phyloP scores from a whole-genome alignment of 1,140 invertebrate genomes.

The Leucophenga varia region DNA sequence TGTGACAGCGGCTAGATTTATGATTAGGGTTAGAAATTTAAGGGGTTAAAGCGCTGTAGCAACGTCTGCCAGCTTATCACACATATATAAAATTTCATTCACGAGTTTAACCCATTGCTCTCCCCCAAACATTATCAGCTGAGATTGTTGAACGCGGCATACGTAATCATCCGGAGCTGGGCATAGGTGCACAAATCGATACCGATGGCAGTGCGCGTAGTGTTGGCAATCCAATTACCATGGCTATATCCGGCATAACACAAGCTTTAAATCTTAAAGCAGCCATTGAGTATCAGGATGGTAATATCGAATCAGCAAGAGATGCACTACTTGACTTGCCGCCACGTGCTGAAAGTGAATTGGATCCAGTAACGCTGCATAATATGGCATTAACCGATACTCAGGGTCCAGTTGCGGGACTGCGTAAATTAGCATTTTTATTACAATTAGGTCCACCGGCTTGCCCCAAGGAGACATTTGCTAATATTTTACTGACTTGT shows the following conservation, averaged over 20 bases:
- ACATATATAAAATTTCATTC: background rate
- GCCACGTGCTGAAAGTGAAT: constrained; percentile 91
- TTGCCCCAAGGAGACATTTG: constrained; percentile 92
- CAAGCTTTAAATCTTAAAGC: constrained; percentile 99
- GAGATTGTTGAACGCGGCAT: constrained; percentile 97
- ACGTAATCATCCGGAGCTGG: constrained; percentile 94
- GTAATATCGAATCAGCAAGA: constrained; percentile 83
- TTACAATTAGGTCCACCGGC: constrained; percentile 90
- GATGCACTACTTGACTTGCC: constrained; percentile 98
- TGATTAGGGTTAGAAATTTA: no score
- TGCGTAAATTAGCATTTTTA: constrained; percentile 96
- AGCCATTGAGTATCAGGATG: constrained; percentile 96
- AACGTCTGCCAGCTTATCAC: background rate
- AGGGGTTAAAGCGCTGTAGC: no score
- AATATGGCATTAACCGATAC: constrained; percentile 97
- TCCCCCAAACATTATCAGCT: constrained; percentile 58
- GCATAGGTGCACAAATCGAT: constrained; percentile 97
- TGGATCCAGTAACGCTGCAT: constrained; percentile 97
- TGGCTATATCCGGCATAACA: constrained; percentile 95
- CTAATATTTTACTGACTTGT: constrained; percentile 92
- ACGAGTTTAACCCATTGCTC: constrained; percentile 40
- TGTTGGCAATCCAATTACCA: constrained; percentile 94
- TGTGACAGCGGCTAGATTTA: no score
- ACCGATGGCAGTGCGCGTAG: constrained; percentile 70
- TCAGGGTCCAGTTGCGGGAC: constrained; percentile 81